Conservation (phyloP, 2,113 vertebrate species). For the Sceloporus undulatus region DNA sequence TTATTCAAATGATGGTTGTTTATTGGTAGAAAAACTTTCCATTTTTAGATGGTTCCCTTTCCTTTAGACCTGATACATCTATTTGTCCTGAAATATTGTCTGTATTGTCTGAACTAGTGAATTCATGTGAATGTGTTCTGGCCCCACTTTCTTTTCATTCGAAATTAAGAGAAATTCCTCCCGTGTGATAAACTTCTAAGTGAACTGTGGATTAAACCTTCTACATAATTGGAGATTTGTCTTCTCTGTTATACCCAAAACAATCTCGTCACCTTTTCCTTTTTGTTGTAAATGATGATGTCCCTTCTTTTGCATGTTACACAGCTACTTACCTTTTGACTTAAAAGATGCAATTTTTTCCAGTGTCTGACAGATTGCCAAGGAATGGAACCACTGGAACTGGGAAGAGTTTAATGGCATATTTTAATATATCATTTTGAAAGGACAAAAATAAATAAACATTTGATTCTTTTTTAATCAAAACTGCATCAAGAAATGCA, state of each 20-base stretch:
- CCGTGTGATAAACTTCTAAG: neutral
- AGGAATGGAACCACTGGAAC: neutral
- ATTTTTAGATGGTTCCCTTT: no score
- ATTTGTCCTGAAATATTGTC: no score
- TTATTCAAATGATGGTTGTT: no score
- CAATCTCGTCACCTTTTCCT: neutral
- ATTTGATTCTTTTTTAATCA: constrained; percentile 10
- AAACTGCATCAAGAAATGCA: neutral
- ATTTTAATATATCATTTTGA: neutral
- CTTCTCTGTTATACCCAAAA: neutral
- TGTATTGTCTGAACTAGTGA: no score
- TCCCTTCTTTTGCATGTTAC: neutral
- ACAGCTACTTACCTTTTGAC: neutral
- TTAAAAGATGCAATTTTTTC: neutral
- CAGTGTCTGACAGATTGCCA: neutral
- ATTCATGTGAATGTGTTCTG: no score
- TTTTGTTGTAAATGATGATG: neutral
- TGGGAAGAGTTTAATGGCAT: neutral
- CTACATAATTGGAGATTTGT: neutral
- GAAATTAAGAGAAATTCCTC: no score
- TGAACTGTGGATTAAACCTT: neutral
- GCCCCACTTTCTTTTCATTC: no score
- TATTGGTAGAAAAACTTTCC: no score
- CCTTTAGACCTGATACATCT: no score
- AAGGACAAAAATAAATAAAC: neutral